These are phyloP conservation scores for Xiphorhynchus elegans DNA, from an alignment of 2,113 vertebrate species.

Conservation along the genomic window DNA sequence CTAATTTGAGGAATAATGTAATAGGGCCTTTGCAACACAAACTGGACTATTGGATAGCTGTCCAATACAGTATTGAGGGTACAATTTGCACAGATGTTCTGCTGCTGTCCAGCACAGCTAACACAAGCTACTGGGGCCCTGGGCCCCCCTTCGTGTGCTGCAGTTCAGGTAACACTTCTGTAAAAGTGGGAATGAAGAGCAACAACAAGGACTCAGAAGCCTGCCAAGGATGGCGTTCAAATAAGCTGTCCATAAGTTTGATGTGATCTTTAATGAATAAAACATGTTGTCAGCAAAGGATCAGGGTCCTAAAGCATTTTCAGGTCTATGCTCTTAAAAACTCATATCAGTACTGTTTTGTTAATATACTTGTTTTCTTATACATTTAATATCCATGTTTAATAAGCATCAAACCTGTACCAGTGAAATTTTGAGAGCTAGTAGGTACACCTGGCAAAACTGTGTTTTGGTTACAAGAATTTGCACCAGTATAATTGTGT, in stretches of 20 bases:
- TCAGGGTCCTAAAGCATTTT: not conserved
- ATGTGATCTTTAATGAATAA: not conserved
- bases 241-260: not conserved
- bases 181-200: not conserved
- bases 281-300: not conserved
- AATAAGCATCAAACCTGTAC: not conserved
- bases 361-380: not conserved
- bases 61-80: not conserved
- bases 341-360: not conserved
- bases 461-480: not conserved
- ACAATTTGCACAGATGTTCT: not conserved
- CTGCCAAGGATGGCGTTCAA: not conserved
- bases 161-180: not conserved
- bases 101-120: not conserved
- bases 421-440: not conserved
- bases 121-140: not conserved
- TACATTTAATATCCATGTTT: not conserved
- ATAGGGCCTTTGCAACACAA: not conserved
- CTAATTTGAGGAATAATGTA: not conserved
- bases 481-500: not conserved
- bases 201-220: not conserved
- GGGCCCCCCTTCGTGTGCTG: not conserved
- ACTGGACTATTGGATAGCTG: not conserved
- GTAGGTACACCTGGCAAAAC: not conserved
- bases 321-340: not conserved